Evolutionary conservation across 2,888 invertebrate genomes (phyloP).

Genomic region (Troglohyphantes excavatus): DNA sequence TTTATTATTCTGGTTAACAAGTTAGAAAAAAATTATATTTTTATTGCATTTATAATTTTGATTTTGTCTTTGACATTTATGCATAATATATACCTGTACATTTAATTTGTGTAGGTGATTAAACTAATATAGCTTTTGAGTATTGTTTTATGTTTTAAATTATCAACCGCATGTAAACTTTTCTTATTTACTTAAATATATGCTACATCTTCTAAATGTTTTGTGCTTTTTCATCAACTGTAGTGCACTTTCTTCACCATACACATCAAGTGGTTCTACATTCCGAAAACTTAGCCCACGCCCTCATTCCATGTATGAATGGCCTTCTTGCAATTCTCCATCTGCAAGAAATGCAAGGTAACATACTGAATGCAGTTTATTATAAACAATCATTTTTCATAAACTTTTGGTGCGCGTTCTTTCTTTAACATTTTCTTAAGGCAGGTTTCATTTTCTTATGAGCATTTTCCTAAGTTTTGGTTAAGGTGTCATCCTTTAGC

Average conservation of each 20-base stretch:
- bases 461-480: neutral
- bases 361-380: neutral
- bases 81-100: too few relatives aligned
- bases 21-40: too few relatives aligned
- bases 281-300: constrained; percentile 48
- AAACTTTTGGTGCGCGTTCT: neutral
- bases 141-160: too few relatives aligned
- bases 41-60: too few relatives aligned
- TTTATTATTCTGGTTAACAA: too few relatives aligned
- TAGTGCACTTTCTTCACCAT: constrained; percentile 68
- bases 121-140: too few relatives aligned
- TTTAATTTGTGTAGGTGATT: too few relatives aligned
- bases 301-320: constrained; percentile 77
- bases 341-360: constrained; percentile 62
- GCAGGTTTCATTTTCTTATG: neutral
- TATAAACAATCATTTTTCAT: neutral
- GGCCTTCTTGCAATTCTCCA: constrained; percentile 70
- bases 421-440: neutral
- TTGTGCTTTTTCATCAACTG: neutral
- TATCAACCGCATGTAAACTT: too few relatives aligned
- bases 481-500: neutral
- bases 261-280: constrained; percentile 52
- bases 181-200: too few relatives aligned
- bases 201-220: neutral
- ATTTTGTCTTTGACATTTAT: too few relatives aligned